Evolutionary conservation across 2,888 invertebrate species (phyloP), one percentile per base, ranked within the genome.

Genomic region (Carterocephalus palaemon): DNA sequence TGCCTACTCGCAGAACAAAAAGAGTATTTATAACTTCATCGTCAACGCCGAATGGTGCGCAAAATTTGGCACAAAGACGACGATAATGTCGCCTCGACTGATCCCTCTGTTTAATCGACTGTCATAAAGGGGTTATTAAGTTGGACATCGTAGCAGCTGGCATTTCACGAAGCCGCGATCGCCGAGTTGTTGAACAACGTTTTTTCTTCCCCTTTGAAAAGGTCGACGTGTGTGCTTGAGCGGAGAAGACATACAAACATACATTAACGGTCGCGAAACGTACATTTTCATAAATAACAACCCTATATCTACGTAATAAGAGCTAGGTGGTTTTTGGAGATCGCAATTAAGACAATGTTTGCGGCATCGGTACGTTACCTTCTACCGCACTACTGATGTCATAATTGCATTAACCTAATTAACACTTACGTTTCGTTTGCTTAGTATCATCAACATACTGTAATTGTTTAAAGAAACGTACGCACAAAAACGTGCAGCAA

Each of bases 371-470:
- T 60, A 60, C 54, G 60, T 62, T 64, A 64, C 60, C 36, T 51
- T 60, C 55, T 34, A 42, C 55, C 52, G 48, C 53, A 57, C 62
- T 55, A 60, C 51, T 60, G 61, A 72, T 69, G 64, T 62, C 50
- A 59, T 78, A 74, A 78, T 78, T 75, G 68, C 64, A 67, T 67
- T 76, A 74, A 69, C 63, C 64, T 69, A 70, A 73, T 76, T 73
- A 73, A 68, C 70, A 70, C 71, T 64, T 67, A 48, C 55, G 59
- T 66, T 67, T 63, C 46, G 62, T 70, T 63, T 64, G 63, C 59
- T 52, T 57, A 53, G 57, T 65, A 67, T 66, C 61, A 62, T 45
- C 37, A 33, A 59, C 57, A 57, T 53, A 49, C 52, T 64, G 59
- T 68, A 71, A 67, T 70, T 64, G 64, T 65, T 62, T 57, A 23